Evolutionary conservation across 92 coral and sea anemone genomes (phyloP).

Genomic region (Heteractis magnifica): DNA sequence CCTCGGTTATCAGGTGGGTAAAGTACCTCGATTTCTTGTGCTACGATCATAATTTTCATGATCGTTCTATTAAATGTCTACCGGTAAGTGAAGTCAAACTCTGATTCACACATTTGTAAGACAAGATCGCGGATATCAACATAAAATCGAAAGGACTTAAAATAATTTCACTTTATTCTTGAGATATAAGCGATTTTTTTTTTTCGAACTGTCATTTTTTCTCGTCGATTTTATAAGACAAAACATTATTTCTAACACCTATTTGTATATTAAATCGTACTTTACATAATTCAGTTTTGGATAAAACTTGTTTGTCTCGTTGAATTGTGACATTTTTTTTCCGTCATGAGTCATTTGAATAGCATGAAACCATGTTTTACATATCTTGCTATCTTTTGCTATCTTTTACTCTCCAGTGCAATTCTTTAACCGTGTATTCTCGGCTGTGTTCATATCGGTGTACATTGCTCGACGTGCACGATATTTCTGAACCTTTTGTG

Average conservation of each 20-base stretch:
- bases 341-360: background rate
- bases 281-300: background rate
- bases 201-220: background rate
- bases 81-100: constrained; percentile 5
- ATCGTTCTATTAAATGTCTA: background rate
- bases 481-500: background rate
- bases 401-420: background rate
- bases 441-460: background rate
- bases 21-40: background rate
- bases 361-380: no score
- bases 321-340: background rate
- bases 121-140: background rate
- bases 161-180: background rate
- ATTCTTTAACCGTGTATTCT: background rate
- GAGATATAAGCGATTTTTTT: background rate
- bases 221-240: background rate
- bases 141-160: background rate
- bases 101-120: background rate
- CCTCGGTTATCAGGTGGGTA: background rate
- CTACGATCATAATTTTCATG: background rate
- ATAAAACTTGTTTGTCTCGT: background rate
- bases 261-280: background rate
- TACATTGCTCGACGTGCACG: background rate
- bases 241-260: background rate
- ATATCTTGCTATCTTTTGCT: background rate